Evolutionary conservation across 1,140 invertebrate genomes (phyloP).

Genomic region (Sinonovacula constricta): DNA sequence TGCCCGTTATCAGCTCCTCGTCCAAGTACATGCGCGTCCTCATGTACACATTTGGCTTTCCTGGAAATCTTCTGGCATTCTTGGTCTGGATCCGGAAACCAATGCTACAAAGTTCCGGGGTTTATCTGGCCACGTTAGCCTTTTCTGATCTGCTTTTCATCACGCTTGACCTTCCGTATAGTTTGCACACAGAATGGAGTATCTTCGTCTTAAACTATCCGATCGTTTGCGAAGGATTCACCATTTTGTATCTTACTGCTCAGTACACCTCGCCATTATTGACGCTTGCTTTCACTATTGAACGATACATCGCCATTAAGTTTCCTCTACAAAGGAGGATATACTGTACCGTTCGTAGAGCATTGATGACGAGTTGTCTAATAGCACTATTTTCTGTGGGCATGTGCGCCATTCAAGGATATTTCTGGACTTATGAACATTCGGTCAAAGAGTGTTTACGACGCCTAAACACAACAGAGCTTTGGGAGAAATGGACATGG

Average conservation of each 20-base stretch:
- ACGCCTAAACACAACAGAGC: conserved; percentile 10
- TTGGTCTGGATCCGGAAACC: conserved; percentile 77
- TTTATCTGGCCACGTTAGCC: conserved; percentile 76
- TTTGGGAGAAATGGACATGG: conserved; percentile 69
- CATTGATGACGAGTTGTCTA: conserved; percentile 76
- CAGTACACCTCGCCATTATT: conserved; percentile 76
- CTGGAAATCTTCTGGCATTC: conserved; percentile 75
- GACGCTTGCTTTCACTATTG: conserved; percentile 90
- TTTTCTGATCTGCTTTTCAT: conserved; percentile 75
- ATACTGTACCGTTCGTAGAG: conserved; percentile 88
- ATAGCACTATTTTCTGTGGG: conserved; percentile 58
- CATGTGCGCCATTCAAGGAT: conserved; percentile 68
- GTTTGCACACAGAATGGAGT: conserved; percentile 72
- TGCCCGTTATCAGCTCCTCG: conserved; percentile 49
- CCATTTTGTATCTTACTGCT: conserved; percentile 68
- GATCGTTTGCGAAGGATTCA: conserved; percentile 71
- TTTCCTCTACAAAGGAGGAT: conserved; percentile 87
- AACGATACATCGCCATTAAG: conserved; percentile 97
- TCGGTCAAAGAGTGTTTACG: conserved; percentile 10
- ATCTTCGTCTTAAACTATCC: conserved; percentile 62
- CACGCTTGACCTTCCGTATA: conserved; percentile 70
- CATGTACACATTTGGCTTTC: conserved; percentile 73
- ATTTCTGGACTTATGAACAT: conserved; percentile 69
- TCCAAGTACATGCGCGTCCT: conserved; percentile 62
- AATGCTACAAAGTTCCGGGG: conserved; percentile 76